These are phyloP conservation scores for Brachionus rotundiformis DNA, from an alignment of 1,140 invertebrate species.

Conservation along the genomic window DNA sequence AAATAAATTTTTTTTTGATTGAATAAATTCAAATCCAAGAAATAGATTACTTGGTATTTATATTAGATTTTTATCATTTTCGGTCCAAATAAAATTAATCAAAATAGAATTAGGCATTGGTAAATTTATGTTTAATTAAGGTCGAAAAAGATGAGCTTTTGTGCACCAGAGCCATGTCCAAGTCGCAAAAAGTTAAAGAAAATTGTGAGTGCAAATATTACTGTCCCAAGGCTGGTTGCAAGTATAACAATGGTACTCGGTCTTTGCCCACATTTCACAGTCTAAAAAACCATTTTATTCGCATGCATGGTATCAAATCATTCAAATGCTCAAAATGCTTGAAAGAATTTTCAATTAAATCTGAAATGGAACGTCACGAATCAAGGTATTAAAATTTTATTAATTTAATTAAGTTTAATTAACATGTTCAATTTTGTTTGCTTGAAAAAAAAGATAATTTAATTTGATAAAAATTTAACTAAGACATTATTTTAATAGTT, in stretches of 20 bases:
- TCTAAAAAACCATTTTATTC: constrained; percentile 48
- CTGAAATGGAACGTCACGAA: constrained; percentile 48
- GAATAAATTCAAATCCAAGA: background rate
- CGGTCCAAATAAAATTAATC: background rate
- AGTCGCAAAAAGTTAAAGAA: constrained; percentile 26
- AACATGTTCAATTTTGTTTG: background rate
- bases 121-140: background rate
- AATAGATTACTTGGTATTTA: background rate
- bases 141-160: constrained; percentile 17
- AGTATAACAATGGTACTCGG: constrained; percentile 17
- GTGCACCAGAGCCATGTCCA: constrained; percentile 31
- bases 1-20: background rate
- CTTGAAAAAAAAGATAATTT: background rate
- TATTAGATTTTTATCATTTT: background rate
- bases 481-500: no score
- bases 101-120: no score
- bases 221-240: constrained; percentile 15
- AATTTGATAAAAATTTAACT: no score
- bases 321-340: constrained; percentile 40
- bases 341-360: constrained; percentile 30
- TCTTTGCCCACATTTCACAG: constrained; percentile 43
- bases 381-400: background rate
- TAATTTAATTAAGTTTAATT: background rate
- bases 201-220: constrained; percentile 41
- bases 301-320: constrained; percentile 31